Evolutionary conservation across 2,797 vertebrate species (phyloP).

Genomic region (Limnodromus scolopaceus): DNA sequence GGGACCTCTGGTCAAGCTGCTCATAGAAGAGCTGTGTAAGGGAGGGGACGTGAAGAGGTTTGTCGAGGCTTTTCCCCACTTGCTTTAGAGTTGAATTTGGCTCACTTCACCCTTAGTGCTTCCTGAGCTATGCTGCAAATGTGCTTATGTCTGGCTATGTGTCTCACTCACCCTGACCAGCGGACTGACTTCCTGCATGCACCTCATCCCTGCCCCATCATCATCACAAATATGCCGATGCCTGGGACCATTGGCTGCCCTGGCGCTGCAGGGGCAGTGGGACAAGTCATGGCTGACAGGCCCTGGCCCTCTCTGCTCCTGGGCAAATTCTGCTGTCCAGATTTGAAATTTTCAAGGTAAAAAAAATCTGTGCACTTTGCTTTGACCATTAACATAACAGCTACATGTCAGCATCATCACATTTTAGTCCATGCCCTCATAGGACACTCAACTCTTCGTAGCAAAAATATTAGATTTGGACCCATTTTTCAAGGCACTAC

Average conservation of each 20-base stretch:
- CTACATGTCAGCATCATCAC: not conserved
- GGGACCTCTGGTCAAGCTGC: not conserved
- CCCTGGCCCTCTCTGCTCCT: not conserved
- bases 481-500: not conserved
- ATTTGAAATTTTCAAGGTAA: not conserved
- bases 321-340: not conserved
- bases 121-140: not conserved
- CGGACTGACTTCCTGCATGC: not conserved
- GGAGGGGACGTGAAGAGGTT: not conserved
- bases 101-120: not conserved
- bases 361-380: not conserved
- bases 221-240: not conserved
- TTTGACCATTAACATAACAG: not conserved
- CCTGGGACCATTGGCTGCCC: not conserved
- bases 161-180: not conserved
- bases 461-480: not conserved
- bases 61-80: not conserved
- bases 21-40: not conserved
- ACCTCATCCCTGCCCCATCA: not conserved
- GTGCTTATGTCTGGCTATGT: accelerated
- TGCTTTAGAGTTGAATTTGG: not conserved
- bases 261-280: not conserved
- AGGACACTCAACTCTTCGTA: not conserved
- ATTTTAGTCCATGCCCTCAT: not conserved
- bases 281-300: not conserved